Percentiles rank a stretch among this genome's conserved stretches.
These are phyloP conservation scores for Stegastes partitus DNA, from an alignment of 2,113 vertebrate species.

Conservation along the genomic window DNA sequence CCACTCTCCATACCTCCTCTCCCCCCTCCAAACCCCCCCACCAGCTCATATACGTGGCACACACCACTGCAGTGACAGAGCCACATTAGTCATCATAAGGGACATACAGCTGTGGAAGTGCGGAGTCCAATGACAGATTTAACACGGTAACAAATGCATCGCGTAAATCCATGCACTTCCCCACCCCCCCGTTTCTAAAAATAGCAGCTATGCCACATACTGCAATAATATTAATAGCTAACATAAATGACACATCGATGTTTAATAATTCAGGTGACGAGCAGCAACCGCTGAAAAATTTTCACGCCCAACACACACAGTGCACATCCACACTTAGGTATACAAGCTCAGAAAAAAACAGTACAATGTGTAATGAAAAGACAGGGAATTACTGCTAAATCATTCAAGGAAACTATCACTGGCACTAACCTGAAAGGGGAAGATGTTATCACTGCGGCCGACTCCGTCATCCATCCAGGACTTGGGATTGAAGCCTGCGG, in stretches of 20 bases:
- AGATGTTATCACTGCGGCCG: conserved; percentile 96
- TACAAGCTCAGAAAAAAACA: background rate
- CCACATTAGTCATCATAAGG: conserved; percentile 81
- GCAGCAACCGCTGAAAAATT: conserved; percentile 1
- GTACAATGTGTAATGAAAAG: background rate
- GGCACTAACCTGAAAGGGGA: conserved; percentile 96
- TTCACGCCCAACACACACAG: background rate
- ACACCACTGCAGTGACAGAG: conserved; percentile 73
- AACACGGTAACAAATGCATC: conserved; percentile 55
- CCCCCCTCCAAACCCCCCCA: conserved; percentile 4
- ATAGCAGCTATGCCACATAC: conserved; percentile 55
- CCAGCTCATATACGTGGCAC: conserved; percentile 59
- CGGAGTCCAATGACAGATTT: conserved; percentile 44
- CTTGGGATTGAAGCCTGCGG: conserved; percentile 94
- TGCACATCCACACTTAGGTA: background rate
- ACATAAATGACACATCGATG: conserved; percentile 35
- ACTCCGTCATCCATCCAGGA: conserved; percentile 99
- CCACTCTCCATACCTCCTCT: background rate
- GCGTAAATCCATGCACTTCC: conserved; percentile 45
- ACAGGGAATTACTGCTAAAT: background rate
- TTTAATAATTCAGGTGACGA: conserved; percentile 37
- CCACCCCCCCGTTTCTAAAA: conserved; percentile 55
- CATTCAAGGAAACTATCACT: background rate
- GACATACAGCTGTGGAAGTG: conserved; percentile 71
- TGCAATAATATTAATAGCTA: conserved; percentile 46